phyloP scores from a whole-genome alignment of 1,140 invertebrate species.

The Maniola jurtina region DNA sequence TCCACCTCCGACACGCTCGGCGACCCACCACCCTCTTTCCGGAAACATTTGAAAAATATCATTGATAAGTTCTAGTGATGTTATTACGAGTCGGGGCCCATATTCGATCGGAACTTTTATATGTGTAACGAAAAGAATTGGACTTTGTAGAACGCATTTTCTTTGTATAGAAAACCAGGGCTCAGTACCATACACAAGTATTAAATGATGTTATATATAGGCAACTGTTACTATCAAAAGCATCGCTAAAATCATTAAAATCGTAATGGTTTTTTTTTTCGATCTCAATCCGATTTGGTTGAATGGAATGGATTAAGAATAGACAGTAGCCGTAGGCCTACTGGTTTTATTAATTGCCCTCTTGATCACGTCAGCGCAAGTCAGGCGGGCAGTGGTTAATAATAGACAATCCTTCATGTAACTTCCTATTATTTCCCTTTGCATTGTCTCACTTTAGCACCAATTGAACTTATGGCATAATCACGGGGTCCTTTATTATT shows the following conservation, averaged over 20 bases:
- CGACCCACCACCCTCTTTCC: neutral
- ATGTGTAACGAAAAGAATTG: too few relatives aligned
- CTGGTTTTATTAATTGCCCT: neutral
- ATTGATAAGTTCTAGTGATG: neutral
- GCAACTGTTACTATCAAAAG: too few relatives aligned
- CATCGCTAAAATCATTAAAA: too few relatives aligned
- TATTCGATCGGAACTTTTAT: too few relatives aligned
- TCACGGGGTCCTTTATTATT: neutral
- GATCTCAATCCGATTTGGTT: too few relatives aligned
- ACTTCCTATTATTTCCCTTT: neutral
- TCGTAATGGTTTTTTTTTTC: too few relatives aligned
- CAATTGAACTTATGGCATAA: neutral
- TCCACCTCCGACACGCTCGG: neutral
- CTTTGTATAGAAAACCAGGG: too few relatives aligned
- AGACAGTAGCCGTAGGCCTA: neutral
- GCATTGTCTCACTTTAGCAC: neutral
- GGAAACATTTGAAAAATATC: neutral
- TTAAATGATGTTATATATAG: too few relatives aligned
- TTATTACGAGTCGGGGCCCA: neutral
- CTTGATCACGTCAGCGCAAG: too few relatives aligned
- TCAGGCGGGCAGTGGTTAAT: neutral
- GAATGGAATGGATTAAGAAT: too few relatives aligned
- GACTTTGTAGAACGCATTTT: too few relatives aligned
- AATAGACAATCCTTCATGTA: neutral
- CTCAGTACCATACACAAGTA: too few relatives aligned